Conservation (phyloP, 2,888 invertebrate species). For the Idaea biselata region DNA sequence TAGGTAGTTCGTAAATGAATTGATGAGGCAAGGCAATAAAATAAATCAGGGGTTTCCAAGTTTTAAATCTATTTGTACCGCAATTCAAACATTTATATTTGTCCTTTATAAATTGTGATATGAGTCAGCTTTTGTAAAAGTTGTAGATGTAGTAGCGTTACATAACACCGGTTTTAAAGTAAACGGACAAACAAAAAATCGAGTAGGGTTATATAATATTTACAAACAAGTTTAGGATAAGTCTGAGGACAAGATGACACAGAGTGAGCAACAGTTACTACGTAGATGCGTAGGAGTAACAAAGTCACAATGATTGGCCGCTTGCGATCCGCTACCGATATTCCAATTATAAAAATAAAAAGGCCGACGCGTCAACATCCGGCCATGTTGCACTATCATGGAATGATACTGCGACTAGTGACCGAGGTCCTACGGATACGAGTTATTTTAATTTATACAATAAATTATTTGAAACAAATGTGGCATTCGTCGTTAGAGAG, state of each 20-base stretch:
- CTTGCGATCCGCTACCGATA: background rate
- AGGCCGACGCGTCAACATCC: slow-evolving; percentile 11
- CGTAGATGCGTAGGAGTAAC: background rate
- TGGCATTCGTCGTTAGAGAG: too few relatives aligned
- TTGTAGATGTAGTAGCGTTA: background rate
- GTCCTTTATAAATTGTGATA: background rate
- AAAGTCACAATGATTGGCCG: background rate
- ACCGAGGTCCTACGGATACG: background rate
- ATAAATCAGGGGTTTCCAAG: slow-evolving; percentile 14
- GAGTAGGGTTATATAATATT: background rate
- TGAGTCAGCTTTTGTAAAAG: background rate
- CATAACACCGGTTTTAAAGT: background rate
- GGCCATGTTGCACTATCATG: slow-evolving; percentile 12
- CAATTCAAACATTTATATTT: background rate
- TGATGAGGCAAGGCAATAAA: slow-evolving; percentile 16
- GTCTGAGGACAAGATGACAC: background rate
- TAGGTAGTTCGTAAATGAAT: background rate
- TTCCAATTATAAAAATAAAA: background rate
- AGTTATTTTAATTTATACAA: background rate
- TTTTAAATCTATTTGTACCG: background rate
- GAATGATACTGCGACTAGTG: background rate
- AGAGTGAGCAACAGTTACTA: too few relatives aligned
- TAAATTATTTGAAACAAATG: too few relatives aligned
- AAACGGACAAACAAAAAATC: background rate
- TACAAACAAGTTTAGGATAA: background rate